Conservation (phyloP, 92 coral and sea anemone species). For the Anthopleura xanthogrammica region DNA sequence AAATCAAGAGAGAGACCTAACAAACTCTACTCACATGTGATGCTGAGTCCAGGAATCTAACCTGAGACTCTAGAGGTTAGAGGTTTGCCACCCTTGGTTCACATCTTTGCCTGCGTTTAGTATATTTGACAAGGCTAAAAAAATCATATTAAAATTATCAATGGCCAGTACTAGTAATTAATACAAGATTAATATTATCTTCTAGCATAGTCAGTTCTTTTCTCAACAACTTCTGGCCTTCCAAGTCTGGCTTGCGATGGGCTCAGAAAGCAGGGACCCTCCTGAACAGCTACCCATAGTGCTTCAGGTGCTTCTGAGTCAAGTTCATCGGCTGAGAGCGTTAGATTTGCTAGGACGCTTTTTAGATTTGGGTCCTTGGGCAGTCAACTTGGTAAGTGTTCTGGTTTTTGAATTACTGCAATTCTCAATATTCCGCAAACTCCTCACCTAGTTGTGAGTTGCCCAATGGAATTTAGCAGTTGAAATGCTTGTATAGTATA, state of each 20-base stretch:
- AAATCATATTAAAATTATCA: not conserved
- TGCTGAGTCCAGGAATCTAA: too few relatives aligned
- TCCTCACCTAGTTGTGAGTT: too few relatives aligned
- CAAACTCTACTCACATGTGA: too few relatives aligned
- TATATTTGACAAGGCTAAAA: too few relatives aligned
- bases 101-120: too few relatives aligned
- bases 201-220: conserved; percentile 92
- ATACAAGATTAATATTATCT: not conserved
- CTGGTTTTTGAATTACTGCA: not conserved
- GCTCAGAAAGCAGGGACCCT: conserved; percentile 77
- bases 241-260: conserved; percentile 99
- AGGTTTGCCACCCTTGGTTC: too few relatives aligned
- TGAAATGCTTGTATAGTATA: too few relatives aligned
- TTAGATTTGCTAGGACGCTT: conserved; percentile 89
- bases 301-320: conserved; percentile 94
- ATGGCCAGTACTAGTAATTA: not conserved
- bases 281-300: conserved; percentile 97
- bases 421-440: too few relatives aligned
- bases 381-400: conserved; percentile 84
- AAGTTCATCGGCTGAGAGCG: conserved; percentile 94
- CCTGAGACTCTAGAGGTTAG: too few relatives aligned
- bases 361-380: conserved; percentile 97
- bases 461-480: too few relatives aligned
- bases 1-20: too few relatives aligned
- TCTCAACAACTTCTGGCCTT: conserved; percentile 94